Conservation (phyloP, 2,888 invertebrate genomes). For the Melitaea athalia region DNA sequence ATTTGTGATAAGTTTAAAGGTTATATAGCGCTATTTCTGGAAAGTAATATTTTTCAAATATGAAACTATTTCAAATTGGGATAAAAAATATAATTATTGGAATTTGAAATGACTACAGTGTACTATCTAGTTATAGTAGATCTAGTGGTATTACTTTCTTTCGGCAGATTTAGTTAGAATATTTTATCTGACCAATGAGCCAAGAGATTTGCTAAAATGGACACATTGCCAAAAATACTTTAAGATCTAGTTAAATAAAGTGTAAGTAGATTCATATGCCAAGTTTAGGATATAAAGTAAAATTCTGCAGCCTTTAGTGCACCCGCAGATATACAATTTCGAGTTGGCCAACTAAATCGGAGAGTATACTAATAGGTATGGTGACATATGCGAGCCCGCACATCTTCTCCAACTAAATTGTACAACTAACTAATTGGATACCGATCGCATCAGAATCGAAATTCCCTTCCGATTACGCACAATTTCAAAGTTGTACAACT, state of each 20-base stretch:
- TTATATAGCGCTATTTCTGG: background rate
- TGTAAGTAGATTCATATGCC: slow-evolving; percentile 17
- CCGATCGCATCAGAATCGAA: too few species aligned
- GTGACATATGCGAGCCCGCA: too few species aligned
- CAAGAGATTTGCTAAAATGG: slow-evolving; percentile 21
- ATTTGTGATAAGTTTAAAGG: background rate
- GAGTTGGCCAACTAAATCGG: too few species aligned
- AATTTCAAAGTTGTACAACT: too few species aligned
- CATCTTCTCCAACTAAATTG: too few species aligned
- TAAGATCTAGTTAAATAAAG: slow-evolving; percentile 25
- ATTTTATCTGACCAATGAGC: slow-evolving; percentile 29
- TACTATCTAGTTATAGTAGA: background rate
- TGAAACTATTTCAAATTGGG: slow-evolving; percentile 1
- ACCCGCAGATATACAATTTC: too few species aligned
- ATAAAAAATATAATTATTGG: background rate
- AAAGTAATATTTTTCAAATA: background rate
- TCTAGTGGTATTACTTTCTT: slow-evolving; percentile 6
- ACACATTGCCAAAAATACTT: slow-evolving; percentile 25
- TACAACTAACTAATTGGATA: too few species aligned
- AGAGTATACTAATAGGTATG: too few species aligned
- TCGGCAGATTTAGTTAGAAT: slow-evolving; percentile 15
- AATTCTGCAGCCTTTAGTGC: too few species aligned
- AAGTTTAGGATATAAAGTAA: background rate
- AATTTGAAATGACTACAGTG: slow-evolving; percentile 3
- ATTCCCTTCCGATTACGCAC: too few species aligned